Percentiles rank a stretch among this genome's conserved stretches.
phyloP scores from a whole-genome alignment of 1,140 invertebrate genomes.

The Teleopsis dalmanni region DNA sequence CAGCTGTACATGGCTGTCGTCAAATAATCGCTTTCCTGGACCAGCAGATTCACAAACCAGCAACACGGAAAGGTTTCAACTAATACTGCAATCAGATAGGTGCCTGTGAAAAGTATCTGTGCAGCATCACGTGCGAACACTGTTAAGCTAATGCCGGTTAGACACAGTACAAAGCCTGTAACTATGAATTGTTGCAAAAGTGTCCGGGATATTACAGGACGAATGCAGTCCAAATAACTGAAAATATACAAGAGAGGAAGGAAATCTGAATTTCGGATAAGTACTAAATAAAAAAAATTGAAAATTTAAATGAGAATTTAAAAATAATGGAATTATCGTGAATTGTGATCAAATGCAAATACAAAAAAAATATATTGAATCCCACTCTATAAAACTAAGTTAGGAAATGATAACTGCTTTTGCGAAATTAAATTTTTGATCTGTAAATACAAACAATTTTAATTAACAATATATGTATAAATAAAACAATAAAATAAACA shows the following conservation, averaged over 20 bases:
- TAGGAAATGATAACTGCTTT: no score
- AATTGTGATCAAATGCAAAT: no score
- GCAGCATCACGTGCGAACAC: neutral
- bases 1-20: constrained; percentile 10
- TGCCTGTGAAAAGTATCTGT: neutral
- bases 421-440: neutral
- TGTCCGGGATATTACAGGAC: constrained; percentile 2
- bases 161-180: constrained; percentile 5
- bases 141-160: constrained; percentile 5
- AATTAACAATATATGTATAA: neutral
- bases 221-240: constrained; percentile 9
- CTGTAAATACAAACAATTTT: neutral
- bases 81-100: constrained; percentile 1
- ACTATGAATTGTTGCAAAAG: constrained; percentile 10
- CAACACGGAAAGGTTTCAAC: constrained; percentile 9
- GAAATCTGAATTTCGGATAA: no score
- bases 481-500: neutral
- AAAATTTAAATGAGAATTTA: no score
- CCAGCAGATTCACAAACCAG: constrained; percentile 8
- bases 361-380: no score
- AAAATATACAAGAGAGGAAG: neutral
- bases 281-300: no score
- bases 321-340: no score
- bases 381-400: no score
- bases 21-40: neutral